Evolutionary conservation across 2,888 invertebrate genomes (phyloP), one percentile per base, ranked within the genome.

Genomic region (Teleiodes luculella): DNA sequence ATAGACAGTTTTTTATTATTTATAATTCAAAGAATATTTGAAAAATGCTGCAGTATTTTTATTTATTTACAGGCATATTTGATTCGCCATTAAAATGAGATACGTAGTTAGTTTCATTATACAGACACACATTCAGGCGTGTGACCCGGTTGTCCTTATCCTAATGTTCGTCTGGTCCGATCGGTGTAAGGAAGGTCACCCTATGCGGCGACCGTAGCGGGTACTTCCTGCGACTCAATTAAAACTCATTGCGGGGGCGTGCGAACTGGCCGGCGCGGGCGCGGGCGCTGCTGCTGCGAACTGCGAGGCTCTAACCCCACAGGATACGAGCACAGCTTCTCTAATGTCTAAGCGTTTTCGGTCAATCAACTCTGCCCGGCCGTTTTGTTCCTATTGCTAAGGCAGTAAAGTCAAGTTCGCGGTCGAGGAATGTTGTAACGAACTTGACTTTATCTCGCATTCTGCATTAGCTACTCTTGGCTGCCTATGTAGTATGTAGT

Each of bases 241-340:
- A 87, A 86, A 87, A 84, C 79, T 83, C 76, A 86, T 86, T 83
- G 83, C 76, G 77, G 82, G 84, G 78, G 84, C 87, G 86, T 87
- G 87, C 84, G 87, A 87, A 85, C 78, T 72, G 73, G 68, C 67
- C 65, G 64, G 61, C 60, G 59, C 58, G 31, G 47, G 57, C 59
- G 10, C 10, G 20, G 43, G 14, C 14, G 37, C 39, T 8, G 4
- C 16, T 2, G 18, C 18, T 2, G 39, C 39, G 18, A 11, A 18
- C 39, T 11, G 35, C 16, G 20, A 49, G 37, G 16, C 35, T 73
- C 72, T 67, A 72, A 72, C 78, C 80, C 81, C 77, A 79, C 85
- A 83, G 85, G 84, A 85, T 79, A 77, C 71, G 76, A 31, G 3
- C 51, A 24, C 72, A 76, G 71, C 70, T 76, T 72, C 69, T 74